Base-by-base conservation (phyloP, 1,140 invertebrate genomes). In the Drosophila quadrilineata region DNA sequence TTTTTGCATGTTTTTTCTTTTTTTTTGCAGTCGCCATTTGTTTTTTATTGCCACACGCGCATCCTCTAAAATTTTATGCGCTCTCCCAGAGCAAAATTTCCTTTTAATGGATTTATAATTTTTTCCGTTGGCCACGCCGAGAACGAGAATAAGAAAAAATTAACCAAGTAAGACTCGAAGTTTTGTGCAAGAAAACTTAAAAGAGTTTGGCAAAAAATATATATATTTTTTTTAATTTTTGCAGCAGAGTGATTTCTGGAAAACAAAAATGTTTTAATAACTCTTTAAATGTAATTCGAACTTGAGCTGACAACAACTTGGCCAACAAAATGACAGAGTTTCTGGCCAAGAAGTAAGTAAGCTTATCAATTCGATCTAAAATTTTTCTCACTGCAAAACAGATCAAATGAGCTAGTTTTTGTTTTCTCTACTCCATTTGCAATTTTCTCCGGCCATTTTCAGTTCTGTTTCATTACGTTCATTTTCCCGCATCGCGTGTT, bases 71-170 rank as follows among this genome's bases (percentile, higher is more conserved):
- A 64, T 69, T 64, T 64, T 45, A 73, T 60, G 60, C 45, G 41
- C 38, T 69, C 53, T 31, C 21, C 6, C 24, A 26, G 9, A 3
- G 31, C 45, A 21, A 57, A 56, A 57, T 41, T 58, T 45, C 12
- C 9, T 48, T 48, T 50, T 71, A 60, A 67, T 67, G 56, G 56
- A 67, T 50, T 56, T 71, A 67, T 67, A 62, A 67, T 67, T 63
- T 71, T 48, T 67, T n/a, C n/a, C n/a, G n/a, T n/a, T 17, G 33
- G 26, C 16, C 3, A 40, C 24, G 9, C 22, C 21, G 31, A 52
- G n/a, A n/a, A n/a, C n/a, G n/a, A n/a, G n/a, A n/a, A n/a, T n/a
- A n/a, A n/a, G 26, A 19, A 36, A 19, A 33, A 40, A 33, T 43
- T 54, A 17, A 3, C 24, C 28, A 10, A 3, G 45, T 21, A 12